Evolutionary conservation across 2,113 vertebrate genomes (phyloP), one percentile per base, ranked within the genome.

Genomic region (Eclectus roratus): DNA sequence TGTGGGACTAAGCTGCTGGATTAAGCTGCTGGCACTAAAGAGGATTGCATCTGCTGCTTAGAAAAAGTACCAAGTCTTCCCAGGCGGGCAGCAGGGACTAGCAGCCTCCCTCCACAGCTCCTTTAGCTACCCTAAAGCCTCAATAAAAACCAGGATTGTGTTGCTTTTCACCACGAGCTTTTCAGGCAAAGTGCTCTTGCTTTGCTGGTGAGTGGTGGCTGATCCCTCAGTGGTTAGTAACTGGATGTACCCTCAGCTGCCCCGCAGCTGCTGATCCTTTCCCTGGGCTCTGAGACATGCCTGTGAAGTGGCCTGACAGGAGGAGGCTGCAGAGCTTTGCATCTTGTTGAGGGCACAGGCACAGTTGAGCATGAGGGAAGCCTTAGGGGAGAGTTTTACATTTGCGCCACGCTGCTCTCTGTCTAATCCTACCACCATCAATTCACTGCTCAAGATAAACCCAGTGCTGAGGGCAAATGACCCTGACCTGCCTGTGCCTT

Each of bases 1-100:
- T 12, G 17, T 61, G 78, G 73, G n/a, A 74, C 73, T 46, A 17
- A 76, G 49, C 61, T 79, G 66, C 27, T 60, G 39, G 91, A 60
- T 76, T 88, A 94, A 82, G 56, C 47, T 76, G 37, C 70, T 85
- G 88, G 74, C 87, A 89, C 65, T 33, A 43, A 56, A 74, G 87
- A 13, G 0, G 50, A 28, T 31, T 60, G 63, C 46, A 44, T 74
- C 31, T 71, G 86, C 89, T 92, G 69, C 80, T 77, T 28, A 52
- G 78, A 52, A 64, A 63, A 41, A 60, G 66, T 50, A 70, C 55
- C 28, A 50, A 44, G 35, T 29, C 53, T 72, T 70, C 3, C 0
- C 6, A 76, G 79, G 84, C 10, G 7, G 43, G 55, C 60, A 60
- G 61, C 49, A 47, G 37, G 43, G 78, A 78, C 49, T 19, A 21